phyloP scores from a whole-genome alignment of 2,888 invertebrate species.

The Cinara cedri region DNA sequence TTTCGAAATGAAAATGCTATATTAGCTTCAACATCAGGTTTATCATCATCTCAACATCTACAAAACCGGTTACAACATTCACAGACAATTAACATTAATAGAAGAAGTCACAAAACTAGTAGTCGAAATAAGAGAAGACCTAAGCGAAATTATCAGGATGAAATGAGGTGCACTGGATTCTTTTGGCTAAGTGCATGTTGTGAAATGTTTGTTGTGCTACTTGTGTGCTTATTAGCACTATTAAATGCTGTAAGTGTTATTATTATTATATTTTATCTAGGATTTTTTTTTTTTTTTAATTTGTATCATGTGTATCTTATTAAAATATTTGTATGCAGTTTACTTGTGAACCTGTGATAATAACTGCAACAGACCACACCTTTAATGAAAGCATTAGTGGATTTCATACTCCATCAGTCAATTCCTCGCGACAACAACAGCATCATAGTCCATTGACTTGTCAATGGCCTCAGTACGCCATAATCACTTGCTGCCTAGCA shows the following conservation, averaged over 20 bases:
- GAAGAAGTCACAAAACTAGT: background rate
- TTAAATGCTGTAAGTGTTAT: constrained; percentile 41
- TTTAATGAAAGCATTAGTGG: background rate
- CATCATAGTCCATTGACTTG: constrained; percentile 68
- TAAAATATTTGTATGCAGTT: constrained; percentile 24
- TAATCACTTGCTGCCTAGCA: constrained; percentile 82
- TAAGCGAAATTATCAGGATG: constrained; percentile 11
- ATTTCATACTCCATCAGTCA: background rate
- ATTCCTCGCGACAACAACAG: constrained; percentile 66
- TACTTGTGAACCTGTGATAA: constrained; percentile 36
- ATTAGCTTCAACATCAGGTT: constrained; percentile 10
- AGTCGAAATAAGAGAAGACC: background rate
- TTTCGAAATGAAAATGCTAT: constrained; percentile 37
- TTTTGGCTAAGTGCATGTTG: constrained; percentile 26
- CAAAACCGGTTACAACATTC: background rate
- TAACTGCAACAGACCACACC: background rate
- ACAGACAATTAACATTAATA: background rate
- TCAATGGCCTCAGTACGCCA: constrained; percentile 85
- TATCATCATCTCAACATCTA: constrained; percentile 3
- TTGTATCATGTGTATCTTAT: too few species aligned
- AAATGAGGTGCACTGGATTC: constrained; percentile 24
- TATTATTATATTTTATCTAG: background rate
- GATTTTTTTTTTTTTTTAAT: background rate
- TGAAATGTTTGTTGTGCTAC: constrained; percentile 14
- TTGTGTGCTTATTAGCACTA: constrained; percentile 35